phyloP scores from a whole-genome alignment of 2,113 vertebrate species.

The Canis aureus region DNA sequence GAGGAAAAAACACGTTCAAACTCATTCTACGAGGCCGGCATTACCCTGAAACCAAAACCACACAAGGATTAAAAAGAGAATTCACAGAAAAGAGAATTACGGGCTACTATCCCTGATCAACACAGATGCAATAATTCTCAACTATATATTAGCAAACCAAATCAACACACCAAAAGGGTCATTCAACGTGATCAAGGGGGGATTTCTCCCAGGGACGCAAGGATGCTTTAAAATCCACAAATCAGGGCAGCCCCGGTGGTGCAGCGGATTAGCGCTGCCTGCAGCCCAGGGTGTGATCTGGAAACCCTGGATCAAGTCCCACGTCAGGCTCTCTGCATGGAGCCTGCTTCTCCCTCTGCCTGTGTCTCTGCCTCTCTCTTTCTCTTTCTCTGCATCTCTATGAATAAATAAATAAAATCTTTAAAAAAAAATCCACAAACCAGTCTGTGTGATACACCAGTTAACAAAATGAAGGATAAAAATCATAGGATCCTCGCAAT shows the following conservation, averaged over 20 bases:
- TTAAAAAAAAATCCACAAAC: no score
- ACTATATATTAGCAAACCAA: not conserved
- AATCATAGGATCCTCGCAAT: not conserved
- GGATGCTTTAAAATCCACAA: not conserved
- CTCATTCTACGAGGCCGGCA: not conserved
- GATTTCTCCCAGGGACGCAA: not conserved
- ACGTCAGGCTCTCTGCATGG: no score
- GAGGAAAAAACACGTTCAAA: not conserved
- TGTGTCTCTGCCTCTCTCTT: no score
- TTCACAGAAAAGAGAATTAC: not conserved
- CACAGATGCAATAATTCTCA: not conserved
- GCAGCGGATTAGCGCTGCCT: no score
- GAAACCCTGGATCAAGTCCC: no score
- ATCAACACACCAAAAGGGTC: not conserved
- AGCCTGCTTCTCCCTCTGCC: no score
- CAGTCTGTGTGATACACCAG: not conserved
- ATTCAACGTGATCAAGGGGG: not conserved
- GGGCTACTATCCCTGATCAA: not conserved
- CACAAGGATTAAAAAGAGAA: not conserved
- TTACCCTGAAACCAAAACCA: not conserved
- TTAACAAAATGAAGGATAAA: not conserved
- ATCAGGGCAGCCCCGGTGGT: no score
- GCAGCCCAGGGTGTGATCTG: no score
- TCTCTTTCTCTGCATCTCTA: no score
- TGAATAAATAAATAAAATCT: no score